Percentiles rank a stretch among this genome's conserved stretches.
Evolutionary conservation across 2,888 invertebrate species (phyloP).

Genomic region (Lutraria lutraria): DNA sequence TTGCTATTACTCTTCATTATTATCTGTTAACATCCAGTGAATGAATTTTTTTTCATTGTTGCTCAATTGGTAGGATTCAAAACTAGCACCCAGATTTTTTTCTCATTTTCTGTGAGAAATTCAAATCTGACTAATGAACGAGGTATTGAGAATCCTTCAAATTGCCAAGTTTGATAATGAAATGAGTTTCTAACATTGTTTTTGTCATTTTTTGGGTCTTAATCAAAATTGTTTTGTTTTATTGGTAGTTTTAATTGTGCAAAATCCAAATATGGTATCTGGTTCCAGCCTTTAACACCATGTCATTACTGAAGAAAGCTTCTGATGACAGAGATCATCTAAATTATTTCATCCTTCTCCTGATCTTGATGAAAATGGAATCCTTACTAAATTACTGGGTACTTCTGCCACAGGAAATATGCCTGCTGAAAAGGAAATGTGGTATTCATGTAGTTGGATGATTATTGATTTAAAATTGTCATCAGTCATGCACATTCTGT

Average conservation of each 20-base stretch:
- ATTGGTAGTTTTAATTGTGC: conserved; percentile 15
- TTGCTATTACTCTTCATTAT: background rate
- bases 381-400: conserved; percentile 42
- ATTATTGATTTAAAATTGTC: conserved; percentile 24
- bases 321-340: conserved; percentile 38
- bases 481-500: conserved; percentile 6
- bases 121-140: conserved; percentile 10
- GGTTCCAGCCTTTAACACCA: background rate
- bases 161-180: conserved; percentile 20
- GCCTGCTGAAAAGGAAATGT: conserved; percentile 37
- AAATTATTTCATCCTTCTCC: conserved; percentile 27
- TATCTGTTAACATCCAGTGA: background rate
- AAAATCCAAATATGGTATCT: conserved; percentile 10
- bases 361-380: conserved; percentile 39
- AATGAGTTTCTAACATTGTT: conserved; percentile 15
- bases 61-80: background rate
- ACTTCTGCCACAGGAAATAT: conserved; percentile 34
- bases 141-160: conserved; percentile 18
- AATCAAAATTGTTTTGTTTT: conserved; percentile 28
- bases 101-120: background rate
- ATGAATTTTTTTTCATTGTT: background rate
- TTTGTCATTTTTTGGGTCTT: conserved; percentile 8
- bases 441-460: conserved; percentile 24
- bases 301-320: conserved; percentile 32
- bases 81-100: background rate